Conservation (phyloP, 2,113 vertebrate genomes). For the Dipodomys ordii region DNA sequence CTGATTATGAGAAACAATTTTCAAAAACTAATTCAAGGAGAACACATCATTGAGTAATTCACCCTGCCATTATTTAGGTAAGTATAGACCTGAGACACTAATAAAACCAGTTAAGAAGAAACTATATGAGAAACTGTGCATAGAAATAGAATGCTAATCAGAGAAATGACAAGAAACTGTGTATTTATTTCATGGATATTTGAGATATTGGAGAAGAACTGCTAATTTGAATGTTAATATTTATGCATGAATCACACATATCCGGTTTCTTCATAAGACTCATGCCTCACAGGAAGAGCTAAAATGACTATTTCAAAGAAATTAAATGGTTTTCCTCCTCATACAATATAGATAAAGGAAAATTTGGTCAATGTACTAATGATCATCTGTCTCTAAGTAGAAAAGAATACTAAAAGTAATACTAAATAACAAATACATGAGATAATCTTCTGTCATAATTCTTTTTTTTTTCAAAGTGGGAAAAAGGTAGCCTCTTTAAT, state of each 20-base stretch:
- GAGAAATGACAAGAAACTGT: accelerated
- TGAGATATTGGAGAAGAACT: too few relatives aligned
- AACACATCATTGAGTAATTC: not conserved
- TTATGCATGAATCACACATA: not conserved
- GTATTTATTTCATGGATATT: not conserved
- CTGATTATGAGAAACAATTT: not conserved
- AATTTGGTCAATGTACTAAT: not conserved
- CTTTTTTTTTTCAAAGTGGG: not conserved
- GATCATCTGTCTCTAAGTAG: not conserved
- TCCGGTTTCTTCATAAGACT: not conserved
- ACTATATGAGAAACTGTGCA: not conserved
- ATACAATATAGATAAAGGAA: not conserved
- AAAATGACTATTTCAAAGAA: not conserved
- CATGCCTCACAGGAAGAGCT: not conserved
- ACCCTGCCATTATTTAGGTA: not conserved
- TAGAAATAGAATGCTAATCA: not conserved
- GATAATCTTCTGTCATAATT: not conserved
- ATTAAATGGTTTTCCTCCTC: not conserved
- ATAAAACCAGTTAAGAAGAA: not conserved
- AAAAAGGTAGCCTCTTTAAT: too few relatives aligned
- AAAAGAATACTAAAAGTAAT: not conserved
- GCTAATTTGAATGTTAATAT: not conserved
- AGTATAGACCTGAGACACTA: not conserved
- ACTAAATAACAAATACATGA: not conserved
- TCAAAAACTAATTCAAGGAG: not conserved